Evolutionary conservation across 2,888 invertebrate genomes (phyloP), one percentile per base, ranked within the genome.

Genomic region (Chouioia cunea): DNA sequence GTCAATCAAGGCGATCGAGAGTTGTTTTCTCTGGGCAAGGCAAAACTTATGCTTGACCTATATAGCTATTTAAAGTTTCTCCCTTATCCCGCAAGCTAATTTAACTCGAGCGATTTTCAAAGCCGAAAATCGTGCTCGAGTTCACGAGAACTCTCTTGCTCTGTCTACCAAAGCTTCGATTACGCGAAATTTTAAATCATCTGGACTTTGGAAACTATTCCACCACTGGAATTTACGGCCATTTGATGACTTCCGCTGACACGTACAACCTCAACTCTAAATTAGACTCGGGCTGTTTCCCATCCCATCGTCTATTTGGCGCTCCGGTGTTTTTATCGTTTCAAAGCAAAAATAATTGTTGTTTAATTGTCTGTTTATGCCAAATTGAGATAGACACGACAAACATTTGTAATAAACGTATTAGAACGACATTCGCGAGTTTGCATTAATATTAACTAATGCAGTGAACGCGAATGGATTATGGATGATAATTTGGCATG

Each of bases 171-270:
- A 20, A 20, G 47, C n/a, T 27, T 64, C 53, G 58, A 54, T 54
- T 69, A 23, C 3, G 14, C 23, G 8, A 27, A 69, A 64, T 69
- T 69, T 69, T 46, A 58, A 69, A 66, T 59, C 59, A 53, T 53
- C 59, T 36, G 18, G 27, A 59, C 66, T 66, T 53, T 48, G 18
- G 47, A 16, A 65, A 65, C 50, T 58, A 65, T 65, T 27, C 50
- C 50, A n/a, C 15, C 36, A 43, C 4, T 20, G 16, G 47, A 59
- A 59, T 53, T 66, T 66, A 59, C 66, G 23, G 18, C 58, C 36
- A 10, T 53, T 59, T 66, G 36, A 66, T 59, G 27, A 46, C 50
- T 53, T 66, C 18, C 58, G 44, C 16, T n/a, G 10, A 16, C 58
- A 12, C 36, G 36, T 12, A 12, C 36, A 10, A 8, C 36, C 53